Evolutionary conservation across 92 coral and sea anemone species (phyloP).

Genomic region (Phenganax stokvisi): DNA sequence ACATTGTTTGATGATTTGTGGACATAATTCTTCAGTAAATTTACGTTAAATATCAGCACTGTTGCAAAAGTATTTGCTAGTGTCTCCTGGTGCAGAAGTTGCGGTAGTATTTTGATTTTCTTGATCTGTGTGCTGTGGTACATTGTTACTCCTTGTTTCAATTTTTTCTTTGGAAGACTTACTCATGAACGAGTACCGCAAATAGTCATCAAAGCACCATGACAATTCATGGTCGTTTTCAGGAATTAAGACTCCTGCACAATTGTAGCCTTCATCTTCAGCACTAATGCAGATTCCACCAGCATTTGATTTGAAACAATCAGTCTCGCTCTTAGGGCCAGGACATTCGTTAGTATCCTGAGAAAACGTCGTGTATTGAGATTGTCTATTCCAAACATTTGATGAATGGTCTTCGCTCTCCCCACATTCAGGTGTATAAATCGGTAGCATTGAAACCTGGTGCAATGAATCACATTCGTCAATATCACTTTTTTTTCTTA

Average conservation of each 20-base stretch:
- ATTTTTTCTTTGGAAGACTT: background rate
- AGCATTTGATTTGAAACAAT: background rate
- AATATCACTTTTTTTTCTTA: background rate
- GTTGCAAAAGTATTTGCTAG: background rate
- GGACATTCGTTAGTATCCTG: background rate
- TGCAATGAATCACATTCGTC: background rate
- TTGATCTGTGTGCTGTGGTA: background rate
- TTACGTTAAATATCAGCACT: background rate
- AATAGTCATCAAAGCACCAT: background rate
- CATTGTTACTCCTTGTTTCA: background rate
- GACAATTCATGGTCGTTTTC: background rate
- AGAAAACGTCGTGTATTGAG: background rate
- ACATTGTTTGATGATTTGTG: background rate
- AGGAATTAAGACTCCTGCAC: background rate
- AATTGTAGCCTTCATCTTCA: background rate
- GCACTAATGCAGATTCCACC: background rate
- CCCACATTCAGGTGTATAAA: background rate
- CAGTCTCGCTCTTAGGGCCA: background rate
- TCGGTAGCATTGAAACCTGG: slow-evolving; percentile 2
- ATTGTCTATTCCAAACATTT: background rate
- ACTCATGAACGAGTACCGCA: background rate
- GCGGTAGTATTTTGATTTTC: background rate
- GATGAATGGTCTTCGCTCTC: background rate
- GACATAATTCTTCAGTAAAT: background rate
- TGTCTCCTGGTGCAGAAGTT: background rate